These are phyloP conservation scores for Lanistes nyassanus DNA, from an alignment of 1,140 invertebrate genomes.

Conservation along the genomic window DNA sequence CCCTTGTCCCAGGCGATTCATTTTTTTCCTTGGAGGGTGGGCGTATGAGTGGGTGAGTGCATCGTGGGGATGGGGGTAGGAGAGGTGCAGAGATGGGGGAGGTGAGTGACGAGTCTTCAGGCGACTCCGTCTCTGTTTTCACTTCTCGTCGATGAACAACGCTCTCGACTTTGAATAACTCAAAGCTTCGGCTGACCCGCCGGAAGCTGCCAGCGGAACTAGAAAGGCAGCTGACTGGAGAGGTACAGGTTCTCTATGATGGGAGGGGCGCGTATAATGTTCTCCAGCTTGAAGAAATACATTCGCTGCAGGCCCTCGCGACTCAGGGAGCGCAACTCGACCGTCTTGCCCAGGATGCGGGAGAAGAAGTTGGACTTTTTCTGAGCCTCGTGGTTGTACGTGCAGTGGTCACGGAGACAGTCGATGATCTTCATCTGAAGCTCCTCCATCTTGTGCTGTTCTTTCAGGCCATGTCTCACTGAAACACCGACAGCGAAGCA, in stretches of 20 bases:
- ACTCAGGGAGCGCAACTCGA: constrained; percentile 89
- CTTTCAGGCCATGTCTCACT: constrained; percentile 93
- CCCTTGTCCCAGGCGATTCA: not conserved
- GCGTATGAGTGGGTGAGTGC: not conserved
- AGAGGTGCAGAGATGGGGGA: not conserved
- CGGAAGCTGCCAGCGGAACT: not conserved
- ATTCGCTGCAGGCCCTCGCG: constrained; percentile 93
- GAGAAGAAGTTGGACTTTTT: constrained; percentile 91
- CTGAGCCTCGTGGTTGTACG: constrained; percentile 90
- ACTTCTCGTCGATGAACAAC: not conserved
- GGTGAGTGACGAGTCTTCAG: not conserved
- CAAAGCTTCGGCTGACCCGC: not conserved
- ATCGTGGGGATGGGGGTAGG: not conserved
- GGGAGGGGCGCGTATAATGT: constrained; percentile 89
- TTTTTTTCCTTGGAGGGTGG: not conserved
- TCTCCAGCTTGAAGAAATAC: constrained; percentile 88
- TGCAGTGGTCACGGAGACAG: constrained; percentile 92
- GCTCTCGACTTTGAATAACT: not conserved
- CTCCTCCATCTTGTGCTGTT: constrained; percentile 91
- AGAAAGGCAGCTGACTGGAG: constrained; percentile 88
- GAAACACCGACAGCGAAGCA: no score
- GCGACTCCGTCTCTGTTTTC: not conserved
- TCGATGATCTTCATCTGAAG: constrained; percentile 95
- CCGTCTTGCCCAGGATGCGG: constrained; percentile 86
- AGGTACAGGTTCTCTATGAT: constrained; percentile 95